These are phyloP conservation scores for Diogma glabrata DNA, from an alignment of 2,888 invertebrate genomes.

Conservation along the genomic window DNA sequence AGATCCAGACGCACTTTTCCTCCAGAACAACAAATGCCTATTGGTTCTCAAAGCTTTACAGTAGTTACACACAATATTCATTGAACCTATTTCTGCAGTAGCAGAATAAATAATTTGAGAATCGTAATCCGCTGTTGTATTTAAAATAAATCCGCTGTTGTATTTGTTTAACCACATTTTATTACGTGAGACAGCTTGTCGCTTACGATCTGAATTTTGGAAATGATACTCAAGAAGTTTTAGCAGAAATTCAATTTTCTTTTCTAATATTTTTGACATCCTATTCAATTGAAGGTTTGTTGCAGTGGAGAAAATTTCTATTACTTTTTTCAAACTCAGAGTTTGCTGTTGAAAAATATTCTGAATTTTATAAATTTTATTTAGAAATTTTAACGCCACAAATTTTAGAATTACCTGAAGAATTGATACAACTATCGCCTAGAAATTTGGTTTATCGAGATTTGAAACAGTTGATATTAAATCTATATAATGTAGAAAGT, in stretches of 20 bases:
- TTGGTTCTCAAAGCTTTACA: too few relatives aligned
- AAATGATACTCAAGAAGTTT: conserved; percentile 53
- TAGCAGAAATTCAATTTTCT: conserved; percentile 85
- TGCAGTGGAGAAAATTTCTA: conserved; percentile 90
- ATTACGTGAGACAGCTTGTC: too few relatives aligned
- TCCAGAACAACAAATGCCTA: too few relatives aligned
- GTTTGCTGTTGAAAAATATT: conserved; percentile 56
- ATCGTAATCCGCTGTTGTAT: too few relatives aligned
- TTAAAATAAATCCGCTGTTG: too few relatives aligned
- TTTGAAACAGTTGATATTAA: conserved; percentile 71
- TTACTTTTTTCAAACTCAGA: conserved; percentile 70
- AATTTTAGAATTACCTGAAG: conserved; percentile 82
- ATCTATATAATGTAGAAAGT: conserved; percentile 22
- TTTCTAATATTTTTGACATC: conserved; percentile 89
- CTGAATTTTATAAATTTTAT: conserved; percentile 64
- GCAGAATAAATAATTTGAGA: too few relatives aligned
- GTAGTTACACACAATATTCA: too few relatives aligned
- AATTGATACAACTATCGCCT: conserved; percentile 81
- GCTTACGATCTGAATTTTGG: too few relatives aligned
- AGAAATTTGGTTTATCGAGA: conserved; percentile 85
- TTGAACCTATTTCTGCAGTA: too few relatives aligned
- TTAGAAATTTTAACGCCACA: conserved; percentile 65
- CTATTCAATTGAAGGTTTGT: conserved; percentile 86
- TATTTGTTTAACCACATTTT: too few relatives aligned
- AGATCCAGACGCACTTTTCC: too few relatives aligned